Evolutionary conservation across 92 coral and sea anemone genomes (phyloP).

Genomic region (Galaxea fascicularis): DNA sequence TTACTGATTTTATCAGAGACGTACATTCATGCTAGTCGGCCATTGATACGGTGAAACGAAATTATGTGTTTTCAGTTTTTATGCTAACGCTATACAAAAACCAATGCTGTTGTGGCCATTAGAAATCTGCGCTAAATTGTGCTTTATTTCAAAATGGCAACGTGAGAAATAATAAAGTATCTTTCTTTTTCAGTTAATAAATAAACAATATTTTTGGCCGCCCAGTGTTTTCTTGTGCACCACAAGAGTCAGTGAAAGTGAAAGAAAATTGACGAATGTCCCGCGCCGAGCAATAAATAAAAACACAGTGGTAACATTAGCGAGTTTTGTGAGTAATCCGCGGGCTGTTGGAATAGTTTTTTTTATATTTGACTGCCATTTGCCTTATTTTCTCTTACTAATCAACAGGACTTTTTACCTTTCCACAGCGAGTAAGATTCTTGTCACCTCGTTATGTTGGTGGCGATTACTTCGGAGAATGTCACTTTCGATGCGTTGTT

Average conservation of each 20-base stretch:
- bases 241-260: not conserved
- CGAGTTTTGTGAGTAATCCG: not conserved
- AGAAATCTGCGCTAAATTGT: constrained; percentile 16
- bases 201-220: not conserved
- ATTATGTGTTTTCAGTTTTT: not conserved
- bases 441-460: too few relatives aligned
- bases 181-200: constrained; percentile 20
- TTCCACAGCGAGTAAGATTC: not conserved
- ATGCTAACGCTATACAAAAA: not conserved
- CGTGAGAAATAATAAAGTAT: constrained; percentile 11
- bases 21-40: not conserved
- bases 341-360: not conserved
- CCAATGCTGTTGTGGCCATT: not conserved
- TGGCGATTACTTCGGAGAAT: constrained; percentile 8
- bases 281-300: not conserved
- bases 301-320: not conserved
- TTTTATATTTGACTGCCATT: not conserved
- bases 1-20: not conserved
- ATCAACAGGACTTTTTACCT: constrained; percentile 2
- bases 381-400: not conserved
- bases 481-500: constrained; percentile 3
- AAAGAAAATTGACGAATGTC: not conserved
- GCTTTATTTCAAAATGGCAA: not conserved
- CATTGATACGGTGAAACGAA: constrained; percentile 11
- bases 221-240: not conserved